These are phyloP conservation scores for Drosophila takahashii DNA, from an alignment of 1,140 invertebrate genomes.

Conservation along the genomic window DNA sequence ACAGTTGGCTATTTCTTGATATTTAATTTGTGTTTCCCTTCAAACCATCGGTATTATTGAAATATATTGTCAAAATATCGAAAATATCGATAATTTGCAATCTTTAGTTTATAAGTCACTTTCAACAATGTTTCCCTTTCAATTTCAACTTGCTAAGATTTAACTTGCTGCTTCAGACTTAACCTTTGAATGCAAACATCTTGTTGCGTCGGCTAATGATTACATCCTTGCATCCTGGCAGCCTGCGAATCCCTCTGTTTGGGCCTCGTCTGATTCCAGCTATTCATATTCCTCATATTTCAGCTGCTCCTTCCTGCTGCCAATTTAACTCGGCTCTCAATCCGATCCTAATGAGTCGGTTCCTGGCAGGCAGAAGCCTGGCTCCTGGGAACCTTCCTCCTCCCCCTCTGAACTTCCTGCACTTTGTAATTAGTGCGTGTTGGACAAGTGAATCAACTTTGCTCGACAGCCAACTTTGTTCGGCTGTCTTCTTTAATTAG, in stretches of 20 bases:
- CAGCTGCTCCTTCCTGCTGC: not conserved
- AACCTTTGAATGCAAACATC: slow-evolving; percentile 2
- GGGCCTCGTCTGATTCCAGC: slow-evolving; percentile 6
- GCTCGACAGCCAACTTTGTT: slow-evolving; percentile 27
- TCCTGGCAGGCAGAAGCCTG: slow-evolving; percentile 1
- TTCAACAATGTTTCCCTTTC: not conserved
- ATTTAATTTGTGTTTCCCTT: too few species aligned
- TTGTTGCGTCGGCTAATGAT: slow-evolving; percentile 11
- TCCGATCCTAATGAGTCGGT: slow-evolving; percentile 45
- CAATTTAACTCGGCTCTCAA: slow-evolving; percentile 15
- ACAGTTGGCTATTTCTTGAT: too few species aligned
- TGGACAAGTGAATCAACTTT: slow-evolving; percentile 45
- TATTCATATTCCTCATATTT: slow-evolving; percentile 42
- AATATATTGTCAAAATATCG: too few species aligned
- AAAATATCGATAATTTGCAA: too few species aligned
- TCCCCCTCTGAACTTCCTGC: slow-evolving; percentile 21
- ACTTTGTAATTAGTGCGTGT: slow-evolving; percentile 49
- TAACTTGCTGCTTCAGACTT: too few species aligned
- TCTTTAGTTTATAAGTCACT: not conserved
- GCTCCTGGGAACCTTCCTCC: not conserved
- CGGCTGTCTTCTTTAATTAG: slow-evolving; percentile 44
- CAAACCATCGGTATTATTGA: too few species aligned
- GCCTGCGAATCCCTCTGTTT: not conserved
- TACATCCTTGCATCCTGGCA: not conserved
- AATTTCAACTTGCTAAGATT: too few species aligned